Evolutionary conservation across 2,888 invertebrate genomes (phyloP).

Genomic region (Thysanoteuthis rhombus): DNA sequence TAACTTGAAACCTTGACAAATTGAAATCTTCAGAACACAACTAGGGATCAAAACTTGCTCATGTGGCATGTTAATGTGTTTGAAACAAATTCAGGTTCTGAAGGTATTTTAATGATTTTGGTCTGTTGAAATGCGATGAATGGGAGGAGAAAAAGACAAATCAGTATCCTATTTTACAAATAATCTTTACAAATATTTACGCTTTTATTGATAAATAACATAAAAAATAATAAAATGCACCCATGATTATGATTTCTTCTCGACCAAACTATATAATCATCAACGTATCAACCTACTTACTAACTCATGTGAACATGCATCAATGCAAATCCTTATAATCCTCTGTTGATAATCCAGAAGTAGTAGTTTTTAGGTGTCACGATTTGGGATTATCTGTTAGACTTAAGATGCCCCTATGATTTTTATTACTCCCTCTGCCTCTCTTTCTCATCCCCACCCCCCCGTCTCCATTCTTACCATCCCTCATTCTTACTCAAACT

Average conservation of each 20-base stretch:
- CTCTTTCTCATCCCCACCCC: no score
- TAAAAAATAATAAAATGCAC: not conserved
- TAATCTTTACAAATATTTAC: no score
- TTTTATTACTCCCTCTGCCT: not conserved
- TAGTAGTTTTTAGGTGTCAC: not conserved
- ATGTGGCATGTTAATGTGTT: no score
- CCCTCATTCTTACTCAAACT: not conserved
- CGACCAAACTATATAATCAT: not conserved
- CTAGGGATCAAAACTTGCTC: no score
- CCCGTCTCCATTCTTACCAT: not conserved
- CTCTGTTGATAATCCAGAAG: not conserved
- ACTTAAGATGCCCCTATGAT: not conserved
- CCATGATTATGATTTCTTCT: not conserved
- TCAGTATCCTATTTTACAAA: no score
- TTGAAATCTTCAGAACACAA: no score
- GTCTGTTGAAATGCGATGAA: no score
- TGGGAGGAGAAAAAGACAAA: no score
- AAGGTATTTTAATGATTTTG: no score
- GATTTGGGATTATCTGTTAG: not conserved
- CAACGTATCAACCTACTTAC: not conserved
- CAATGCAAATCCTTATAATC: not conserved
- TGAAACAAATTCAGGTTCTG: no score
- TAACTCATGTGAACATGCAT: not conserved
- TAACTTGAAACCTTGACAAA: no score
- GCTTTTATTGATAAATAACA: no score